phyloP scores from a whole-genome alignment of 2,113 vertebrate genomes.

The Eptesicus fuscus region DNA sequence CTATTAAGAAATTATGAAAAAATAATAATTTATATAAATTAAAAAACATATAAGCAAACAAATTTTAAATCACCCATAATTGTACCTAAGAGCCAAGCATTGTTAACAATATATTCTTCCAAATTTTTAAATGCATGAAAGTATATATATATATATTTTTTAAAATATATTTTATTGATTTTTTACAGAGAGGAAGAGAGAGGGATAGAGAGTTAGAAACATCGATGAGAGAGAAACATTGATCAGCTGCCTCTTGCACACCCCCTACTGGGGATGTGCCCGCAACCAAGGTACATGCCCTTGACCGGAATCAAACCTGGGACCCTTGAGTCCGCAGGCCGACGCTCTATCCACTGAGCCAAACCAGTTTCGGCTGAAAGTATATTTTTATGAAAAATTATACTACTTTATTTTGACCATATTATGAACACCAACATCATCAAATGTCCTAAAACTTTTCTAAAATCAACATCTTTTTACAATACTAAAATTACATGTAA shows the following conservation, averaged over 20 bases:
- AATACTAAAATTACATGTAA: not conserved
- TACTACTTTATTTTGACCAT: not conserved
- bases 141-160: too few species aligned
- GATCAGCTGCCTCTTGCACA: too few species aligned
- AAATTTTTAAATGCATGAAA: not conserved
- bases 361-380: too few species aligned
- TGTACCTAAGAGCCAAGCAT: not conserved
- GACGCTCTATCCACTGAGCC: too few species aligned
- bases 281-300: too few species aligned
- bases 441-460: not conserved
- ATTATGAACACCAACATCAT: not conserved
- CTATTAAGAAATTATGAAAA: not conserved
- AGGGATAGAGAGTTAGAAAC: too few species aligned
- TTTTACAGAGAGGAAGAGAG: too few species aligned
- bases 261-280: too few species aligned
- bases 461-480: not conserved
- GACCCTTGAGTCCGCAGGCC: too few species aligned
- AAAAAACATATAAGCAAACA: not conserved
- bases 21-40: not conserved
- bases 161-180: too few species aligned
- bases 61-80: not conserved
- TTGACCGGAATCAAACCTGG: too few species aligned
- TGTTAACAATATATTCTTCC: not conserved
- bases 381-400: not conserved
- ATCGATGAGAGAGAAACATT: too few species aligned